Conservation (phyloP, 2,113 vertebrate genomes). For the Seriola quinqueradiata region DNA sequence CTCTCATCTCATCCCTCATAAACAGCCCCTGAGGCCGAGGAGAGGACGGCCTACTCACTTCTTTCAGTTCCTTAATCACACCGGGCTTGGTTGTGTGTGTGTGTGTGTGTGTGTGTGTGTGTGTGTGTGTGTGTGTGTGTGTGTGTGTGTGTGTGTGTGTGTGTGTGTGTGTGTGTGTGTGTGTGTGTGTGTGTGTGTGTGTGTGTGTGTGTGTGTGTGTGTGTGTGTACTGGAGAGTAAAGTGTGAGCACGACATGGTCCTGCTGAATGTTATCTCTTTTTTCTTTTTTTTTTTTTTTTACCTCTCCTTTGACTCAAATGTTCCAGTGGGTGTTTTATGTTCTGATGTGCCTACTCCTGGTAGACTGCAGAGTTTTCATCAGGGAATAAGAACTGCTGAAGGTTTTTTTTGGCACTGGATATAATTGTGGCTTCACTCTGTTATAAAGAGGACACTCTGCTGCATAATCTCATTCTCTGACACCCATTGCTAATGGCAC, state of each 20-base stretch:
- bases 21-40: conserved; percentile 46
- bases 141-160: background rate
- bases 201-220: background rate
- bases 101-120: background rate
- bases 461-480: conserved; percentile 61
- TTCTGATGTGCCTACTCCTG: conserved; percentile 52
- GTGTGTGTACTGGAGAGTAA: conserved; percentile 18
- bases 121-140: conserved; percentile 4
- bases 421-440: conserved; percentile 52
- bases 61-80: conserved; percentile 56
- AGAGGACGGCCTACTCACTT: conserved; percentile 41
- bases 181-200: background rate
- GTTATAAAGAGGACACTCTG: conserved; percentile 58
- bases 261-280: conserved; percentile 23
- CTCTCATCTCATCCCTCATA: conserved; percentile 57
- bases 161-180: background rate
- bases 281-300: conserved; percentile 11
- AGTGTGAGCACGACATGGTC: background rate
- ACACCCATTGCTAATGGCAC: conserved; percentile 58
- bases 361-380: conserved; percentile 51
- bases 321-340: conserved; percentile 50
- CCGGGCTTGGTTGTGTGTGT: background rate
- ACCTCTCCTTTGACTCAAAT: conserved; percentile 32
- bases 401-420: conserved; percentile 33
- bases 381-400: conserved; percentile 41